Evolutionary conservation across 2,113 vertebrate species (phyloP).

Genomic region (Nanorana parkeri): DNA sequence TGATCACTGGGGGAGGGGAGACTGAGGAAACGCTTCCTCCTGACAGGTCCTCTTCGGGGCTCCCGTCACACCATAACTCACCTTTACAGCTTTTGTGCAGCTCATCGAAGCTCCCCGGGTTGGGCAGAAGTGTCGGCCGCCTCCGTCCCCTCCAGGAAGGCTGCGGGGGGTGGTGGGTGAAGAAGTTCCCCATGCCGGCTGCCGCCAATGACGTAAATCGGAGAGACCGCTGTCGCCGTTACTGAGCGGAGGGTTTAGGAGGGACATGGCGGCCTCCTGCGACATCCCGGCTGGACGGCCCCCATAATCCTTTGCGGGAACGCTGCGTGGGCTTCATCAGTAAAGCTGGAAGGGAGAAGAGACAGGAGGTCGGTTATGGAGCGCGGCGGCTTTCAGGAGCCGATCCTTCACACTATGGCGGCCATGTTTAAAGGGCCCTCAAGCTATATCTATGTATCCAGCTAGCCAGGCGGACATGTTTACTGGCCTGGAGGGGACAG

Average conservation of each 20-base stretch:
- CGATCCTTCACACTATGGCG: not conserved
- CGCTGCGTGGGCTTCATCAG: not conserved
- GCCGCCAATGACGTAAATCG: no score
- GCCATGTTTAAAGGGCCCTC: no score
- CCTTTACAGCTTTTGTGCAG: constrained; percentile 91
- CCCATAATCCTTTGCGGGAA: not conserved
- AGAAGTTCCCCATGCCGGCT: constrained; percentile 79
- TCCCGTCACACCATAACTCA: constrained; percentile 56
- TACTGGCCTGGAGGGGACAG: no score
- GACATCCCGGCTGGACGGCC: not conserved
- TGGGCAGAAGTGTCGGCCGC: constrained; percentile 81
- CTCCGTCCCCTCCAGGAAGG: constrained; percentile 62
- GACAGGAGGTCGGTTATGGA: no score
- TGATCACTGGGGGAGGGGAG: no score
- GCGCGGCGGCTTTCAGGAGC: no score
- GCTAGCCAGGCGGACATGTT: no score
- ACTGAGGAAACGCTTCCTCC: no score
- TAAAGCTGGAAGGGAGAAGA: no score
- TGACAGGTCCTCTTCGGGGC: no score
- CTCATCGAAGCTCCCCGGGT: constrained; percentile 91
- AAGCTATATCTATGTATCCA: no score
- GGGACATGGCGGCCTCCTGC: not conserved
- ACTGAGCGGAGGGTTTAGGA: not conserved
- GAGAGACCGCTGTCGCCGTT: not conserved
- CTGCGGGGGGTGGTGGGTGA: constrained; percentile 76